Base-by-base conservation (phyloP, 1,140 invertebrate species). In the Pseudoatta argentina region DNA sequence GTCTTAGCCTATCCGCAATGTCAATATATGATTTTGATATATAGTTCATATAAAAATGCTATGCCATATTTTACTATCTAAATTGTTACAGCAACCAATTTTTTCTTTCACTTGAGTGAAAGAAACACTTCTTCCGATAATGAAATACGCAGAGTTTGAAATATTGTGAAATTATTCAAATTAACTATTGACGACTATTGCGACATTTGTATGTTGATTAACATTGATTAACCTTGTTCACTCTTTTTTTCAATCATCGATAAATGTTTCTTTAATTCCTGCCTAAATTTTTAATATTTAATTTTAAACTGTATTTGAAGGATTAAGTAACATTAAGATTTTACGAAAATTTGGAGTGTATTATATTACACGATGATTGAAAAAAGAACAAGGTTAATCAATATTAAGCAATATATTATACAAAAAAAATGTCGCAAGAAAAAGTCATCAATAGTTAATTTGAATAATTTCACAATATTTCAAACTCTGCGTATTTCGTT, bases 401-500 rank as follows among this genome's bases (percentile, higher is more conserved):
- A 39, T 21, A 16, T 18, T 10, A 61, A 16, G 12, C 27, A 57
- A 57, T 3, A 8, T 21, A 21, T 21, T 21, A 21, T 34, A 66
- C 7, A 4, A 34, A 30, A 30, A 27, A 30, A 30, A 66, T 44
- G 12, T 1, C n/a, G 2, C 0, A 67, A 44, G 10, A 39, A 66
- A 16, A 53, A 27, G 34, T 34, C n/a, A 18, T 30, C 44, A n/a
- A 63, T n/a, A 12, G 7, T 30, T 51, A 78, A 51, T 18, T 51
- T 34, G 7, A 77, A 53, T 64, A 34, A 67, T 61, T 61, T 2
- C 24, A 8, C 18, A 21, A 73, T 61, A 48, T 55, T 55, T 66
- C 27, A 67, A 53, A 67, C 30, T 48, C 61, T 39, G 18, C 57
- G 44, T 39, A 51, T 14, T 82, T 72, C 12, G 30, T 61, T 73